Evolutionary conservation across 2,888 invertebrate genomes (phyloP).

Genomic region (Drosophila longiperda): DNA sequence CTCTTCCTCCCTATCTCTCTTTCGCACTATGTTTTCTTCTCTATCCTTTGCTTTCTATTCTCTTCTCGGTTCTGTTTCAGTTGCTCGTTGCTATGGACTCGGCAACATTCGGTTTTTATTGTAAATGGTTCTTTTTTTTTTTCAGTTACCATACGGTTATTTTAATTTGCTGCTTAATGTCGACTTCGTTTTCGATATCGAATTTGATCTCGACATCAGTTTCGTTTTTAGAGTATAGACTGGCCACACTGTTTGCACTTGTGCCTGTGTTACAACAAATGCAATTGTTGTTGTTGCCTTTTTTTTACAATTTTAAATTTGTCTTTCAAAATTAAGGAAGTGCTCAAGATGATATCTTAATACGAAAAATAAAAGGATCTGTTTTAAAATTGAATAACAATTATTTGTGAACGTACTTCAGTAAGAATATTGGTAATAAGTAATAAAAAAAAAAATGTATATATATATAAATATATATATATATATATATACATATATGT

Average conservation of each 20-base stretch:
- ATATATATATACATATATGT: neutral
- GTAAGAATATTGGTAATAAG: conserved; percentile 16
- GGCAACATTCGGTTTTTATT: conserved; percentile 14
- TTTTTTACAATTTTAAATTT: conserved; percentile 55
- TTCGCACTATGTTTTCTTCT: neutral
- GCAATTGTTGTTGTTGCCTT: conserved; percentile 22
- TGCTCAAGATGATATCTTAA: conserved; percentile 24
- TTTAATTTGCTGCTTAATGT: conserved; percentile 22
- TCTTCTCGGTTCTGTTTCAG: neutral
- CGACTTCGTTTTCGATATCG: conserved; percentile 12
- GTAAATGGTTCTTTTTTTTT: conserved; percentile 24
- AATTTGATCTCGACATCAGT: conserved; percentile 4
- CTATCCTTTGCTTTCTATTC: neutral
- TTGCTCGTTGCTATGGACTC: conserved; percentile 31
- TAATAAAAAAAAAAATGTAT: conserved; percentile 11
- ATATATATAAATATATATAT: neutral
- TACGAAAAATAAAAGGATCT: conserved; percentile 28
- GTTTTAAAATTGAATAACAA: conserved; percentile 61
- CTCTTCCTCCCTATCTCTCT: neutral
- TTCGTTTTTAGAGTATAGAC: conserved; percentile 22
- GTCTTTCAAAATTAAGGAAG: conserved; percentile 64
- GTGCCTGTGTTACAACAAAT: conserved; percentile 26
- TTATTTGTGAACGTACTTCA: conserved; percentile 60
- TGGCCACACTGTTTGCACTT: conserved; percentile 25
- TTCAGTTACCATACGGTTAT: conserved; percentile 33